Conservation (phyloP, 2,888 invertebrate species). For the Hermodice carunculata region DNA sequence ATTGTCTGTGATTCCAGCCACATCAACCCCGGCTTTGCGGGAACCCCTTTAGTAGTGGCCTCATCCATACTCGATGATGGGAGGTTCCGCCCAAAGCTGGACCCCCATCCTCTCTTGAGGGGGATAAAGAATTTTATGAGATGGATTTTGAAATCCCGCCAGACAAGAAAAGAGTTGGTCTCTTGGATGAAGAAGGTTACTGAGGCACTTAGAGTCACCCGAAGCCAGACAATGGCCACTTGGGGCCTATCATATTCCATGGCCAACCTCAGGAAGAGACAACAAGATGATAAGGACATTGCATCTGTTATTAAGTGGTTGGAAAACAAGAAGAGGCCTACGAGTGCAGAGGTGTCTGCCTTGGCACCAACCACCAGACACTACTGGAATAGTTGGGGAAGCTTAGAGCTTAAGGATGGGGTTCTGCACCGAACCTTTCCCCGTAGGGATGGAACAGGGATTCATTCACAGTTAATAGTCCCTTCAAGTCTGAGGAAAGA, state of each 20-base stretch:
- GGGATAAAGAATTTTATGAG: no score
- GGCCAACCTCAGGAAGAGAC: background rate
- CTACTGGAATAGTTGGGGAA: conserved; percentile 14
- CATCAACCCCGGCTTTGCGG: no score
- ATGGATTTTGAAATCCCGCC: no score
- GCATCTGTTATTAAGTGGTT: background rate
- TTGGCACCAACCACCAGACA: conserved; percentile 5
- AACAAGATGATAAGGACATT: background rate
- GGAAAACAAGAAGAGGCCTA: background rate
- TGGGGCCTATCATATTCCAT: background rate
- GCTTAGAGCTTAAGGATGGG: conserved; percentile 16
- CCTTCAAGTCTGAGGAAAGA: conserved; percentile 16
- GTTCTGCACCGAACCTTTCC: conserved; percentile 17
- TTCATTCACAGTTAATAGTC: conserved; percentile 6
- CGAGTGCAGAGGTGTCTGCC: background rate
- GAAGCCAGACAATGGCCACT: no score
- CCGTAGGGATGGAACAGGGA: conserved; percentile 6
- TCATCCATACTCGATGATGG: no score
- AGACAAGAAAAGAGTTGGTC: no score
- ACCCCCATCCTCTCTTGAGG: no score
- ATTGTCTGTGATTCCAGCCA: no score
- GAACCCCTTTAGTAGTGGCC: no score
- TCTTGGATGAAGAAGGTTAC: no score
- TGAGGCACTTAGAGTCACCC: no score
- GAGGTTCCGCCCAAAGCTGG: no score